Conservation (phyloP, 2,888 invertebrate species). For the Cheilosia grossa region DNA sequence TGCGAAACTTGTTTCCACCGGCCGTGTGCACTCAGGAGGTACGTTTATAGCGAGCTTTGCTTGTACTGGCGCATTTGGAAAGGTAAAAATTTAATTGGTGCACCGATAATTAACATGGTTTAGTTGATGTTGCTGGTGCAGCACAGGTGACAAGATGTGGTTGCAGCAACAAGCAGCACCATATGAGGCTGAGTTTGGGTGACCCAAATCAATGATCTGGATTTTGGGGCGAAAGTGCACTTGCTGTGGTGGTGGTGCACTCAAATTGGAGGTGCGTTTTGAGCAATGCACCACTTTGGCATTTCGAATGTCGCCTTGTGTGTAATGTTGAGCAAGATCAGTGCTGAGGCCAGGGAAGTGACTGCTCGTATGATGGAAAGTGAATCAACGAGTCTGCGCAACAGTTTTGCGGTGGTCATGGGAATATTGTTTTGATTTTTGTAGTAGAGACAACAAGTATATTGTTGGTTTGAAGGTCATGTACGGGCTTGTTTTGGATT, state of each 20-base stretch:
- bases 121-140: slow-evolving; percentile 49
- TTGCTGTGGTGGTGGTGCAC: neutral
- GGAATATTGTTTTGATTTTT: neutral
- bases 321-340: slow-evolving; percentile 16
- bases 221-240: slow-evolving; percentile 49
- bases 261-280: slow-evolving; percentile 19
- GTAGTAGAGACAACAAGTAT: too few relatives aligned
- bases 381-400: neutral
- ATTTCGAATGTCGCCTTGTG: neutral
- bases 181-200: slow-evolving; percentile 26
- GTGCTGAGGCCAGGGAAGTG: neutral
- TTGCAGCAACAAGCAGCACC: slow-evolving; percentile 8
- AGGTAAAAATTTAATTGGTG: slow-evolving; percentile 53
- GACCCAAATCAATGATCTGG: slow-evolving; percentile 53
- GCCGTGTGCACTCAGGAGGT: slow-evolving; percentile 29
- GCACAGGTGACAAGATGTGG: slow-evolving; percentile 46
- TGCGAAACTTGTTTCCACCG: slow-evolving; percentile 57
- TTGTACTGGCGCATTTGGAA: slow-evolving; percentile 50
- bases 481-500: too few relatives aligned
- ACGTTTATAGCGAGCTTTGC: neutral
- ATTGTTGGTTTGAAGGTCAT: neutral
- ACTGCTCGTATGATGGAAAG: neutral
- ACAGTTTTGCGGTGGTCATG: too few relatives aligned
- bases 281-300: neutral
- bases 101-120: slow-evolving; percentile 65